Evolutionary conservation across 1,140 invertebrate species (phyloP).

Genomic region (Musca domestica): DNA sequence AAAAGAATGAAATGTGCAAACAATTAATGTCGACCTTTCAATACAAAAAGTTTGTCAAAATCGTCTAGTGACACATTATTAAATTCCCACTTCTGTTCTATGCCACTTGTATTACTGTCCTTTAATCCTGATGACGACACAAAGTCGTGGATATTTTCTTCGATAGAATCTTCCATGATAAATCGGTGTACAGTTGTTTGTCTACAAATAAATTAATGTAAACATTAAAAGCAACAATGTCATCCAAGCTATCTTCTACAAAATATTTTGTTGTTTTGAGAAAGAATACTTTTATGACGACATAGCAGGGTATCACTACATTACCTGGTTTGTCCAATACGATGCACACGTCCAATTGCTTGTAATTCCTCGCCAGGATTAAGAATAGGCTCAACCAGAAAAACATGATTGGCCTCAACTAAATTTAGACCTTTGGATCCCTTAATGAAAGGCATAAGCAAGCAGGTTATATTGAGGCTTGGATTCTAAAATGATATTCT

Average conservation of each 20-base stretch:
- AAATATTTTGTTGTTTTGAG: background rate
- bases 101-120: slow-evolving; percentile 31
- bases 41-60: slow-evolving; percentile 38
- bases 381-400: slow-evolving; percentile 74
- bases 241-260: slow-evolving; percentile 6
- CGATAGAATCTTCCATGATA: slow-evolving; percentile 67
- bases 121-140: slow-evolving; percentile 23
- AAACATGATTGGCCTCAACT: slow-evolving; percentile 75
- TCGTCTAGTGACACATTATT: slow-evolving; percentile 42
- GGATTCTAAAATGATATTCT: slow-evolving; percentile 43
- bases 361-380: slow-evolving; percentile 74
- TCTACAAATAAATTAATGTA: slow-evolving; percentile 39
- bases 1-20: too few species aligned
- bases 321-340: slow-evolving; percentile 75
- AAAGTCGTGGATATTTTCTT: slow-evolving; percentile 63
- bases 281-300: background rate
- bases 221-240: background rate
- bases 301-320: slow-evolving; percentile 18
- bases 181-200: slow-evolving; percentile 68
- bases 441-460: slow-evolving; percentile 67
- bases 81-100: slow-evolving; percentile 42
- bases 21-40: background rate
- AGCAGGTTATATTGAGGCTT: slow-evolving; percentile 58
- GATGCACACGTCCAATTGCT: slow-evolving; percentile 75
- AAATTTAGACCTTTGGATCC: slow-evolving; percentile 78